Conservation (phyloP, 2,797 vertebrate species). For the Lindbergichthys nudifrons region DNA sequence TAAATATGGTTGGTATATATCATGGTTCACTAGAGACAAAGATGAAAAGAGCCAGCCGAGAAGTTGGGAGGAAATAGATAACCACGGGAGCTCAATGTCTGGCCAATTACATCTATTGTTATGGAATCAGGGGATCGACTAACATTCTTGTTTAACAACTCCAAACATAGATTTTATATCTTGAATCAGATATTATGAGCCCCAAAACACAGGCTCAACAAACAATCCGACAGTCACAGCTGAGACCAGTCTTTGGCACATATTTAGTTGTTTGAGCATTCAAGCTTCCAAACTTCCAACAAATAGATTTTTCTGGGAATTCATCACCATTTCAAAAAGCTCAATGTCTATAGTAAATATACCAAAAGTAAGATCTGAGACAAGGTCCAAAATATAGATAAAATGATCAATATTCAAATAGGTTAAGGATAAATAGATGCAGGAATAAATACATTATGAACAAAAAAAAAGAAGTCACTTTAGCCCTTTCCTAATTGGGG, state of each 20-base stretch:
- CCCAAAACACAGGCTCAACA: conserved; percentile 16
- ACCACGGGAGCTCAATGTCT: conserved; percentile 30
- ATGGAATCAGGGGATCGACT: conserved; percentile 26
- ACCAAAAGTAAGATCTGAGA: not conserved
- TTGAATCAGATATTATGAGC: conserved; percentile 34
- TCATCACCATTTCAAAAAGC: not conserved
- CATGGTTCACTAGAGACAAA: conserved; percentile 50
- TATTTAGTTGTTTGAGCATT: not conserved
- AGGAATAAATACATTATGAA: not conserved
- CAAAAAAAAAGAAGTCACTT: not conserved
- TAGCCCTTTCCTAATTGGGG: not conserved
- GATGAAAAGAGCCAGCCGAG: conserved; percentile 56
- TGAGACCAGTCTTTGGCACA: conserved; percentile 8
- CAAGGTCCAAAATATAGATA: not conserved
- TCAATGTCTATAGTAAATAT: not conserved
- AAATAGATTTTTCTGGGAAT: not conserved
- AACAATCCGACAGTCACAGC: conserved; percentile 7
- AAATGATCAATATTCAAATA: not conserved
- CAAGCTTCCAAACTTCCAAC: conserved; percentile 2
- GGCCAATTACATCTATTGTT: conserved; percentile 44
- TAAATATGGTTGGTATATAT: conserved; percentile 41
- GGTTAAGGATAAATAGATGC: not conserved
- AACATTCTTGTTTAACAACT: conserved; percentile 33
- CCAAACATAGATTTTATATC: conserved; percentile 30
- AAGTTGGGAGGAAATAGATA: conserved; percentile 59